Base-by-base conservation (phyloP, 2,888 invertebrate genomes). In the Machimus atricapillus region DNA sequence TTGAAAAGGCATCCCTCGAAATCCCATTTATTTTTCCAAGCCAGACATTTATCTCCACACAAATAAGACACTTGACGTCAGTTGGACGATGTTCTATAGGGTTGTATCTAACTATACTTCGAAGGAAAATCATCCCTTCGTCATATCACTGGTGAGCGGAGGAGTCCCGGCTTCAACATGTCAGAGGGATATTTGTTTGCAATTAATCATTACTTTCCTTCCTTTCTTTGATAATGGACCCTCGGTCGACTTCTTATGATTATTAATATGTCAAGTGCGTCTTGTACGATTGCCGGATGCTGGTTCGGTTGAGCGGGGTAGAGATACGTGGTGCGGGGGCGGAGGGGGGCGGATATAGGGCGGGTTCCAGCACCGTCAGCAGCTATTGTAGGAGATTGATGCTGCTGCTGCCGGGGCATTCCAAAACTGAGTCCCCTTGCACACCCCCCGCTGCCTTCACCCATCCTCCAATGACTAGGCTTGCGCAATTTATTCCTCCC, bases 111-210 rank as follows among this genome's bases (percentile, higher is more conserved):
- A 31, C 31, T 85, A 73, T 73, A 85, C 74, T 74, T 85, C 43
- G 46, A 76, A 85, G 74, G 74, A 73, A 66, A 85, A 85, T 85
- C 85, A 85, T 85, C 85, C 85, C 85, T 85, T 85, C 82, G 82
- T 82, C 85, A 85, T 85, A 85, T 85, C 85, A 85, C 85, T 74
- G n/a, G 27, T 12, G 23, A 31, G 52, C 16, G 40, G 58, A 40
- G 52, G 52, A 52, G 52, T 40, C 79, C 73, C n/a, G 46, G 74
- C 85, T 58, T 85, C 85, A 85, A 46, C 74, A 86, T 82, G 87
- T 87, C 87, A 82, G 73, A 87, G 81, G 79, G 87, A 87, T 87
- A 87, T 87, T 87, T 87, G 87, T 82, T 87, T 87, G 87, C 87
- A 87, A 87, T 87, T 87, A 87, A 87, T 87, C 87, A 87, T 87